A percentile compares a stretch with the other conserved stretches of the same genome.
Evolutionary conservation across 2,888 invertebrate genomes (phyloP).

Genomic region (Drosophila neonasuta): DNA sequence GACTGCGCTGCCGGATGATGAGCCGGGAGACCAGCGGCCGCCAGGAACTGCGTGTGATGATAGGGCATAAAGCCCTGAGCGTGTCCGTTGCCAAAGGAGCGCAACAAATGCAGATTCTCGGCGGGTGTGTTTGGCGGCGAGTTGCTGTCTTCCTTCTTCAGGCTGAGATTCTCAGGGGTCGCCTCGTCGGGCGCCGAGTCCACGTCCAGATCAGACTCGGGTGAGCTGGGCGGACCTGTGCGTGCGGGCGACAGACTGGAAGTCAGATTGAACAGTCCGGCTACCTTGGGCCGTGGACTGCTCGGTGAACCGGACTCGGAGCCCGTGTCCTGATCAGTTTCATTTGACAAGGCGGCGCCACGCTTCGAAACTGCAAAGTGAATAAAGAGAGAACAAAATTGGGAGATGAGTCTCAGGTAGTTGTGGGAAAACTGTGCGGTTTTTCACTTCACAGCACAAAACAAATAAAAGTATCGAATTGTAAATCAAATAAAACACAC

Average conservation of each 20-base stretch:
- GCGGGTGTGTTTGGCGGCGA: constrained; percentile 82
- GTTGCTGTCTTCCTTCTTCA: constrained; percentile 86
- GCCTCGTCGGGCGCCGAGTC: constrained; percentile 83
- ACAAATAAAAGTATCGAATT: constrained; percentile 74
- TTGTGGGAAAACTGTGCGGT: constrained; percentile 59
- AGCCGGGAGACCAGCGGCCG: constrained; percentile 75
- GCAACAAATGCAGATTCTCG: constrained; percentile 79
- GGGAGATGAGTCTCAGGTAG: constrained; percentile 41
- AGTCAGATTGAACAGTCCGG: constrained; percentile 75
- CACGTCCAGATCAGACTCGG: constrained; percentile 82
- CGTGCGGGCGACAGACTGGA: constrained; percentile 81
- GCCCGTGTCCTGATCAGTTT: constrained; percentile 82
- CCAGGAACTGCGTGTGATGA: constrained; percentile 81
- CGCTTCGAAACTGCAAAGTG: constrained; percentile 80
- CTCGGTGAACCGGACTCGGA: constrained; percentile 82
- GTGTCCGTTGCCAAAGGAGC: constrained; percentile 78
- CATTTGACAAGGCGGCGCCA: constrained; percentile 80
- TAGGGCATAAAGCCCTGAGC: constrained; percentile 83
- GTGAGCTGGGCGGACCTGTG: constrained; percentile 82
- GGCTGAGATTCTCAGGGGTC: constrained; percentile 91
- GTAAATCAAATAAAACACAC: constrained; percentile 31
- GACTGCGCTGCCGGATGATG: constrained; percentile 65
- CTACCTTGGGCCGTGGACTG: constrained; percentile 80
- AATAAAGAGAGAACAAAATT: not conserved
- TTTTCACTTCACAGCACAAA: constrained; percentile 56